phyloP scores from a whole-genome alignment of 2,113 vertebrate genomes.

The Dicaeum eximium region DNA sequence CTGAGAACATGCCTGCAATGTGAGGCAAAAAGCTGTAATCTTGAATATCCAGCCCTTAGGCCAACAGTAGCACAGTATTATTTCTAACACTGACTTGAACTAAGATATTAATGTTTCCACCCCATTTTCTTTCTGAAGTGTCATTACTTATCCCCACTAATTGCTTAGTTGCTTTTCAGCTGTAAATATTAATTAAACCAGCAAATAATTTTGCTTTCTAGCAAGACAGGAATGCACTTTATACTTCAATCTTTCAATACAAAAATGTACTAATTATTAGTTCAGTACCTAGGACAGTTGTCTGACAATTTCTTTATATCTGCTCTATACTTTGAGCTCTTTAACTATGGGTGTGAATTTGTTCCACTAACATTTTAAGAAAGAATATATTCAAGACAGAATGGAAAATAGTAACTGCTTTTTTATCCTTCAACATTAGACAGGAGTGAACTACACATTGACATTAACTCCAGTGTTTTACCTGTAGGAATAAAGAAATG shows the following conservation, averaged over 20 bases:
- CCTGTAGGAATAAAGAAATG: conserved; percentile 49
- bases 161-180: background rate
- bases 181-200: background rate
- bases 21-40: conserved; percentile 10
- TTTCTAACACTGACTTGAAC: background rate
- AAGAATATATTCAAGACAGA: conserved; percentile 37
- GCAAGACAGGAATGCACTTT: background rate
- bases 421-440: conserved; percentile 40
- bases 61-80: background rate
- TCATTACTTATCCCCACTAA: background rate
- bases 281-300: conserved; percentile 30
- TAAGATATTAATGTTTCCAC: background rate
- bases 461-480: conserved; percentile 74
- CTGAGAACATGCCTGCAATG: background rate
- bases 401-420: conserved; percentile 15
- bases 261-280: background rate
- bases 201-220: background rate
- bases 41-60: background rate
- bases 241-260: background rate
- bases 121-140: background rate
- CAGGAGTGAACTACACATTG: conserved; percentile 46
- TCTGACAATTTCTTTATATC: background rate
- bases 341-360: conserved; percentile 29
- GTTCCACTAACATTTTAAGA: conserved; percentile 28
- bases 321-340: background rate